Evolutionary conservation across 2,797 vertebrate species (phyloP).

Genomic region (Anomalospiza imberbis): DNA sequence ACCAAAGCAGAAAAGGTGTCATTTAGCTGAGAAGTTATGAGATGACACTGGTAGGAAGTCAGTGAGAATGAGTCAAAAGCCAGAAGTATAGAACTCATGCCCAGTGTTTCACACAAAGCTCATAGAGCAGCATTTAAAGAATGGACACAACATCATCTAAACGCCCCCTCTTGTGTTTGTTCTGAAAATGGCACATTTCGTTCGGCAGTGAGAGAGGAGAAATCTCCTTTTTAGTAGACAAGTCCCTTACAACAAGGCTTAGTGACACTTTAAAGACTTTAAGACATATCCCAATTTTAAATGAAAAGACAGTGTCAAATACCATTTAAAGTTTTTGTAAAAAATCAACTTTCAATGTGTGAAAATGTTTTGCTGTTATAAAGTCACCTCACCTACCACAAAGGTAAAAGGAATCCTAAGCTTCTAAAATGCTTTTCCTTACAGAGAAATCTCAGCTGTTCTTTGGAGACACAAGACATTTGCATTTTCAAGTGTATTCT

Average conservation of each 20-base stretch:
- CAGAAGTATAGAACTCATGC: not conserved
- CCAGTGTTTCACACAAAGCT: not conserved
- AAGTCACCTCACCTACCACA: not conserved
- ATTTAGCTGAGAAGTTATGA: not conserved
- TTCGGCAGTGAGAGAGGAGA: not conserved
- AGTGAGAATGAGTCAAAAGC: not conserved
- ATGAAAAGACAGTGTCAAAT: not conserved
- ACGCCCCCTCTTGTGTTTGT: constrained; percentile 70
- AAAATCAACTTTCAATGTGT: not conserved
- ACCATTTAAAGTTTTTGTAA: not conserved
- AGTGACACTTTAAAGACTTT: not conserved
- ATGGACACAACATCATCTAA: not conserved
- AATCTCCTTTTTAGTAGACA: not conserved
- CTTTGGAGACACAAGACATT: not conserved
- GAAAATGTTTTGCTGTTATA: not conserved
- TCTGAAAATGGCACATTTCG: constrained; percentile 38
- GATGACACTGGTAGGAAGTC: not conserved
- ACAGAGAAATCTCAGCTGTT: not conserved
- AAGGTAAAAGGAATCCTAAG: not conserved
- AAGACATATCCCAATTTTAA: not conserved
- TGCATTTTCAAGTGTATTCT: not conserved
- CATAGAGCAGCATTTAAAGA: not conserved
- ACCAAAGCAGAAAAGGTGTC: not conserved
- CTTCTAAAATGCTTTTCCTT: not conserved
- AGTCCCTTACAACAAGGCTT: not conserved